Conservation (phyloP, 1,140 invertebrate genomes). For the Drosophila oshimai region DNA sequence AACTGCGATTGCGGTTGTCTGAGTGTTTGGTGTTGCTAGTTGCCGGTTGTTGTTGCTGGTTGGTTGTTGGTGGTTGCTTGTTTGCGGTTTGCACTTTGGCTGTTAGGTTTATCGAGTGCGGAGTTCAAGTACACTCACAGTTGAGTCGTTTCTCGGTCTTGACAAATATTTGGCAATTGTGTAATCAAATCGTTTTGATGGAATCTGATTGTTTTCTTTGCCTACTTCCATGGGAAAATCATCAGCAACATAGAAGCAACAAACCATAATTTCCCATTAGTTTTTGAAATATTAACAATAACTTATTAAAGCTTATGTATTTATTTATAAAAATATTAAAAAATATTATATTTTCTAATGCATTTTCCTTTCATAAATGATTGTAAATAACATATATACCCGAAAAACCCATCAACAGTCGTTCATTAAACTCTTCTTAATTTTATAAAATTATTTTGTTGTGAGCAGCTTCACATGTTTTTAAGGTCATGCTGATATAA, state of each 20-base stretch:
- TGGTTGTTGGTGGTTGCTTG: conserved; percentile 24
- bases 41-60: background rate
- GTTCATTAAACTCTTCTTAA: no score
- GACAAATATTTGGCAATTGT: conserved; percentile 54
- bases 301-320: no score
- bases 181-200: conserved; percentile 3
- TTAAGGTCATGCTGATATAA: no score
- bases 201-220: background rate
- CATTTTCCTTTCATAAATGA: no score
- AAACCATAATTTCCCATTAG: no score
- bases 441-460: no score
- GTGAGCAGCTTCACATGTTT: no score
- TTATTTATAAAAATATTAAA: no score
- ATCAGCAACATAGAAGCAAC: background rate
- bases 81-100: conserved; percentile 47
- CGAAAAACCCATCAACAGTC: no score
- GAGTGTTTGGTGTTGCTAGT: conserved; percentile 3
- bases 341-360: no score
- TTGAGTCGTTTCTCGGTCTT: conserved; percentile 12
- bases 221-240: background rate
- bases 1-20: conserved; percentile 22
- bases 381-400: no score
- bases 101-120: conserved; percentile 27
- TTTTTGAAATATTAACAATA: no score
- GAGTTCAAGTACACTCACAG: conserved; percentile 62